A percentile compares a stretch with the other conserved stretches of the same genome.
Evolutionary conservation across 2,888 invertebrate genomes (phyloP).

Genomic region (Balanococcus diminutus): DNA sequence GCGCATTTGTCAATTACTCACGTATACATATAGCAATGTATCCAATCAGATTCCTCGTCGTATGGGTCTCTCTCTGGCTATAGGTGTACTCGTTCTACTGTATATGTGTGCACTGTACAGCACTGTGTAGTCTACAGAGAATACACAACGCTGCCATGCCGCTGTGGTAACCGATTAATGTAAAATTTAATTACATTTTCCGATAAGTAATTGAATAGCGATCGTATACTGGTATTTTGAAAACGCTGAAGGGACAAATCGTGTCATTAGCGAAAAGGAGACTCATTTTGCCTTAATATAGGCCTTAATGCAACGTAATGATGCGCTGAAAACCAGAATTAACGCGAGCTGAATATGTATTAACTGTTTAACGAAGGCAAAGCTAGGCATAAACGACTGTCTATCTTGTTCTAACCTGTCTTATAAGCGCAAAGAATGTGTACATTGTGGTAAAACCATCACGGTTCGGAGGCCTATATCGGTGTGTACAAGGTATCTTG

Average conservation of each 20-base stretch:
- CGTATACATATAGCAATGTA: not conserved
- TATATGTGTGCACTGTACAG: not conserved
- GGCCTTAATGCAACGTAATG: slow-evolving; percentile 38
- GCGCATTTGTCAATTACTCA: slow-evolving; percentile 12
- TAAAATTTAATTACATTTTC: slow-evolving; percentile 35
- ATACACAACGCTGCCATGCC: not conserved
- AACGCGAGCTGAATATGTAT: slow-evolving; percentile 40
- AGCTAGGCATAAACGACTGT: slow-evolving; percentile 10
- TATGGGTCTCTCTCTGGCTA: no score
- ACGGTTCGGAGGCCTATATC: not conserved
- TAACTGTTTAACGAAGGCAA: slow-evolving; percentile 18
- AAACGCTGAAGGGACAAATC: slow-evolving; percentile 40
- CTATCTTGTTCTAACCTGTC: slow-evolving; percentile 18
- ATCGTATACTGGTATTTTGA: not conserved
- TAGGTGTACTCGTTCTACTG: not conserved
- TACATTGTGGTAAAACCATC: not conserved
- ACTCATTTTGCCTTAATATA: slow-evolving; percentile 40
- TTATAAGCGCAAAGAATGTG: slow-evolving; percentile 5
- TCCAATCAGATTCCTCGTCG: no score
- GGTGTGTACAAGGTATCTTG: not conserved
- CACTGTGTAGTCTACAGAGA: not conserved
- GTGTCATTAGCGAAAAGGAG: slow-evolving; percentile 38
- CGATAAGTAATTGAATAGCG: slow-evolving; percentile 38
- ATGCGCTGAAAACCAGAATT: slow-evolving; percentile 41
- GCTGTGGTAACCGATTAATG: not conserved